These are phyloP conservation scores for Mionectes macconnelli DNA, from an alignment of 2,113 vertebrate genomes.

Conservation along the genomic window DNA sequence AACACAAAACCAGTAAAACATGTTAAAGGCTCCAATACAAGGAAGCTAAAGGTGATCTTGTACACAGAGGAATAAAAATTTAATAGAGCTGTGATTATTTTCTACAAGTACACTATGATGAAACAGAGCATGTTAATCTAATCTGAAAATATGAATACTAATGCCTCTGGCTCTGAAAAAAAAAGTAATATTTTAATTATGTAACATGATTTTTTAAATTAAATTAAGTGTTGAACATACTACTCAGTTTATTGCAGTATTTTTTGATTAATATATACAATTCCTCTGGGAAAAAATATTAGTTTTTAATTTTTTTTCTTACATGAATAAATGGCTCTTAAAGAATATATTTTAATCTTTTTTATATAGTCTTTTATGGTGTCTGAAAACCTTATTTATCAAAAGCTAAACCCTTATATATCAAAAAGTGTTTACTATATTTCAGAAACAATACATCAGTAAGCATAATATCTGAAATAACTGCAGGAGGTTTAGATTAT, in stretches of 20 bases:
- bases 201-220: neutral
- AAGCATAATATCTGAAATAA: neutral
- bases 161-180: neutral
- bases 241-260: neutral
- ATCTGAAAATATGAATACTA: neutral
- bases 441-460: neutral
- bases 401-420: neutral
- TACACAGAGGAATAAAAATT: neutral
- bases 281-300: neutral
- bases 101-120: neutral
- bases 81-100: neutral
- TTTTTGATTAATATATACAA: neutral
- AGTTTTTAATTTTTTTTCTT: neutral
- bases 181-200: constrained; percentile 1
- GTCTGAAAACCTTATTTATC: neutral
- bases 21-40: neutral
- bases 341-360: neutral
- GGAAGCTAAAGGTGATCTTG: neutral
- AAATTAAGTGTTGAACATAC: neutral
- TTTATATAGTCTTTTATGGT: neutral
- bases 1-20: neutral
- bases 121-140: neutral
- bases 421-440: neutral
- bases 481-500: neutral
- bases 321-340: neutral